Conservation (phyloP, 2,113 vertebrate species). For the Hydrochoerus hydrochaeris region DNA sequence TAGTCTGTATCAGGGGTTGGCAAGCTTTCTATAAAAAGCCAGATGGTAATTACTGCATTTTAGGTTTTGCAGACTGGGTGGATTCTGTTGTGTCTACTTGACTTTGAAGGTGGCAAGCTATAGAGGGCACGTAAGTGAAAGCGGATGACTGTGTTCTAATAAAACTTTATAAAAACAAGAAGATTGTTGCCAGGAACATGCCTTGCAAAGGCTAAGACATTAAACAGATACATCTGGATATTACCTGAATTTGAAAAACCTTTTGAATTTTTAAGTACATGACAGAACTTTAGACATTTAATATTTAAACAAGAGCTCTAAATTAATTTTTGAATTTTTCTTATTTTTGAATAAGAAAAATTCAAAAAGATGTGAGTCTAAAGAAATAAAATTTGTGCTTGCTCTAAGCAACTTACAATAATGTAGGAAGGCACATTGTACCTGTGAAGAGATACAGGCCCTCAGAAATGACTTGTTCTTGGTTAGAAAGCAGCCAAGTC, state of each 20-base stretch:
- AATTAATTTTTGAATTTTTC: background rate
- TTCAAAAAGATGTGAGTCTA: background rate
- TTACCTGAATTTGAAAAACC: background rate
- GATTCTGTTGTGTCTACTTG: background rate
- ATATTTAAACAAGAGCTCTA: background rate
- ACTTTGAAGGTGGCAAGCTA: background rate
- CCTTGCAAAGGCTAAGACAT: background rate
- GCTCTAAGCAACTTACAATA: background rate
- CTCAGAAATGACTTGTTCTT: background rate
- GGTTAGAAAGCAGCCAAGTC: background rate
- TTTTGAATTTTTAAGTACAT: background rate
- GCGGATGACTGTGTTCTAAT: background rate
- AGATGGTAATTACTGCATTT: background rate
- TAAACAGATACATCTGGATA: background rate
- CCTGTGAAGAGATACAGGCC: background rate
- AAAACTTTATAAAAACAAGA: background rate
- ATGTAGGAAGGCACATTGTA: background rate
- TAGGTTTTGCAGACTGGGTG: background rate
- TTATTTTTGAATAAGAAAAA: slow-evolving; percentile 41
- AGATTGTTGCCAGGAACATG: background rate
- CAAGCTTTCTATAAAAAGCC: background rate
- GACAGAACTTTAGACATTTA: background rate
- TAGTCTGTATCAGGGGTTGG: background rate
- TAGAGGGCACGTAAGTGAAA: background rate
- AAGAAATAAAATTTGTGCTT: background rate